phyloP scores from a whole-genome alignment of 2,797 vertebrate genomes.

The Coendou prehensilis region DNA sequence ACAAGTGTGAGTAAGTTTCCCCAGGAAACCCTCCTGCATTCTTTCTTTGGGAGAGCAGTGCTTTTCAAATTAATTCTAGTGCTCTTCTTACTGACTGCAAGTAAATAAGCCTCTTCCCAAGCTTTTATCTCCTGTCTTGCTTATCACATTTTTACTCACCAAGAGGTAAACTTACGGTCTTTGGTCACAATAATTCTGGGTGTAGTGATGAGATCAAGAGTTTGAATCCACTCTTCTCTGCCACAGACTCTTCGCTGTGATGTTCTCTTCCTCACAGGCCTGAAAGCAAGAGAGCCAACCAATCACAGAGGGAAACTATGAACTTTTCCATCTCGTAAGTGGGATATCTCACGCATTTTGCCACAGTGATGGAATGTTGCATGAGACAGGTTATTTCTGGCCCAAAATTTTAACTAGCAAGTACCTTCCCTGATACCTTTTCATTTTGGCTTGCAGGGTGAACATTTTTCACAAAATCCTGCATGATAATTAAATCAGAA shows the following conservation, averaged over 20 bases:
- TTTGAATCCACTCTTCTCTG: not conserved
- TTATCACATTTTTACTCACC: not conserved
- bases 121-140: not conserved
- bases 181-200: not conserved
- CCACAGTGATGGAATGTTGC: not conserved
- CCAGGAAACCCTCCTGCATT: not conserved
- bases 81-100: not conserved
- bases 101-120: not conserved
- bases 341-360: not conserved
- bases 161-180: too few species aligned
- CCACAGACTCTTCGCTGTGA: too few species aligned
- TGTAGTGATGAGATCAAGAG: not conserved
- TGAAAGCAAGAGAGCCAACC: not conserved
- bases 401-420: not conserved
- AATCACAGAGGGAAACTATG: not conserved
- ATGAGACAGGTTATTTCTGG: not conserved
- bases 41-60: not conserved
- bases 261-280: not conserved
- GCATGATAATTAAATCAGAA: not conserved
- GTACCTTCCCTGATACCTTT: not conserved
- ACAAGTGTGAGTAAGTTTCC: not conserved
- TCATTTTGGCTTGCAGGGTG: not conserved
- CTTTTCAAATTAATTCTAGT: not conserved
- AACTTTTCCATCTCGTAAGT: not conserved
- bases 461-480: not conserved